Evolutionary conservation across 2,113 vertebrate species (phyloP), one percentile per base, ranked within the genome.

Genomic region (Emberiza fucata): DNA sequence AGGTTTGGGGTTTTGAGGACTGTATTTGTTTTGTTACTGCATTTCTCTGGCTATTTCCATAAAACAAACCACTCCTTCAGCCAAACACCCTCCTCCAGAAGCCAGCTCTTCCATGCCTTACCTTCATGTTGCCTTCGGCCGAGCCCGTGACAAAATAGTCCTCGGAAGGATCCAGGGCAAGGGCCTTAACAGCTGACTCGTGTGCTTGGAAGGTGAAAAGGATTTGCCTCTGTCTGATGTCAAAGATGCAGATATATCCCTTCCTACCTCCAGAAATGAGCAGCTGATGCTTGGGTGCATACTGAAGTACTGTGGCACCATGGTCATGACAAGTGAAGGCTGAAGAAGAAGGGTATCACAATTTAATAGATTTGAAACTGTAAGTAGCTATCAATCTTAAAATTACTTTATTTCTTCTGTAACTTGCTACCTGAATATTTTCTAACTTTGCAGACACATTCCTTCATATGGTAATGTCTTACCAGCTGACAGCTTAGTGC

Each of bases 121-220:
- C 99, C 99, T 99, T 99, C 98, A 99, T 99, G 97, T 99, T 99
- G 39, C 99, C 99, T 97, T 99, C 99, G 1, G 99, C 99, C 1
- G 99, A 99, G 60, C 99, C 99, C 1, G 99, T 99, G 51, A 99
- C 98, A 57, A 99, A 99, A 95, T 98, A 99, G 78, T 99, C 99
- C 97, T 99, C 99, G 2, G 98, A 98, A 91, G 98, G 92, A 82
- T 99, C 99, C 94, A 99, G 97, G 1, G 99, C 98, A 27, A 99
- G 98, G 33, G 99, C 99, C 88, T 99, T 99, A 42, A 99, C 98
- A 81, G 99, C 98, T 0, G 99, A 99, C 95, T 99, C 99, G 1
- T 99, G 99, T 0, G 99, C 99, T 97, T 99, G 99, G 97, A 99
- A 99, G 14, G 98, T 99, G 96, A 99, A 98, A 18, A 99, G 98